phyloP scores from a whole-genome alignment of 2,888 invertebrate genomes.

The Choristoneura rosaceana region DNA sequence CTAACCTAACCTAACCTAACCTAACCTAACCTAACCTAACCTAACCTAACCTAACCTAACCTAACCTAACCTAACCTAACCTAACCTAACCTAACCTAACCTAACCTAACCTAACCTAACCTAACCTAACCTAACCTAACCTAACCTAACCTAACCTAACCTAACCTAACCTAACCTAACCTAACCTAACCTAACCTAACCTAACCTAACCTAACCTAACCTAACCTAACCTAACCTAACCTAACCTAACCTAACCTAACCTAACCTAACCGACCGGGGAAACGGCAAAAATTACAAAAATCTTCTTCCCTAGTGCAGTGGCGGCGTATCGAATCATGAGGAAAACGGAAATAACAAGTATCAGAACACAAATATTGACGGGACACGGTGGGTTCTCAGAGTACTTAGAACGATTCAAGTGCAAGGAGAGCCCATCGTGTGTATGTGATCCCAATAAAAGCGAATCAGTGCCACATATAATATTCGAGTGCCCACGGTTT shows the following conservation, averaged over 20 bases:
- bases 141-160: constrained; percentile 50
- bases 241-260: constrained; percentile 47
- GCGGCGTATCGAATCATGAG: too few relatives aligned
- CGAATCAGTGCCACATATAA: too few relatives aligned
- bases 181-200: constrained; percentile 49
- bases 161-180: constrained; percentile 50
- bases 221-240: constrained; percentile 48
- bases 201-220: constrained; percentile 48
- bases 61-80: constrained; percentile 51
- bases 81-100: constrained; percentile 53
- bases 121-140: constrained; percentile 54
- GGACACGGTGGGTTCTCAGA: too few relatives aligned
- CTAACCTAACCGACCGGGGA: constrained; percentile 41
- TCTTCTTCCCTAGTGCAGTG: neutral
- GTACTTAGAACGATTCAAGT: too few relatives aligned
- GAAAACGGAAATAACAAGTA: too few relatives aligned
- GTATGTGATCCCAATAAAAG: too few relatives aligned
- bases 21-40: constrained; percentile 49
- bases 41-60: constrained; percentile 50
- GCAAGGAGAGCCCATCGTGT: too few relatives aligned
- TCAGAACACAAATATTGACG: too few relatives aligned
- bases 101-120: constrained; percentile 53
- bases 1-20: constrained; percentile 45
- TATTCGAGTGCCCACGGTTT: too few relatives aligned
- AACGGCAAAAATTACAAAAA: neutral